Evolutionary conservation across 2,888 invertebrate genomes (phyloP).

Genomic region (Silvanus unidentatus): DNA sequence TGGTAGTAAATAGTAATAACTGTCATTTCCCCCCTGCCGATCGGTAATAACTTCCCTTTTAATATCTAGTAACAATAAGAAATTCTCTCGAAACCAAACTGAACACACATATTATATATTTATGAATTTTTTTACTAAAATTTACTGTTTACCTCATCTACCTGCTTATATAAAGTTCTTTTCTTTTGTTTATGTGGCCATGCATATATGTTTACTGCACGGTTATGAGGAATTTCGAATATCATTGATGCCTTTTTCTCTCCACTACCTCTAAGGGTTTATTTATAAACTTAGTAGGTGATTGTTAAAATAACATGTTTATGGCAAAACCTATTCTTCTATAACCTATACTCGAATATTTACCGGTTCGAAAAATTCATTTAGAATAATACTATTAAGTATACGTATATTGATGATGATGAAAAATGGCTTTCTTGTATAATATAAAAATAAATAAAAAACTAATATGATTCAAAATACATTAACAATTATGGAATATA

Average conservation of each 20-base stretch:
- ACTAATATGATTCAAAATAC: not conserved
- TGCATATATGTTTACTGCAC: slow-evolving; percentile 31
- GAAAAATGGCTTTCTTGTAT: not conserved
- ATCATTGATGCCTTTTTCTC: not conserved
- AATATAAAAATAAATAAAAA: not conserved
- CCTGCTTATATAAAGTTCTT: slow-evolving; percentile 25
- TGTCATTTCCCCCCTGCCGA: slow-evolving; percentile 31
- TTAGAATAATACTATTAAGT: too few species aligned
- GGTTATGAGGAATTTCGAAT: slow-evolving; percentile 14
- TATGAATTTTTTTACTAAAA: slow-evolving; percentile 35
- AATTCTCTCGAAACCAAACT: slow-evolving; percentile 33
- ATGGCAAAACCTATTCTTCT: too few species aligned
- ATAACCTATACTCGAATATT: too few species aligned
- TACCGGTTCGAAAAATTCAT: too few species aligned
- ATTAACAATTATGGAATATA: not conserved
- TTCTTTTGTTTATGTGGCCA: slow-evolving; percentile 29
- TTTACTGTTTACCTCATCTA: slow-evolving; percentile 30
- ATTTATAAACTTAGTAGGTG: too few species aligned
- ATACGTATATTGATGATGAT: too few species aligned
- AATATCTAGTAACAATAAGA: slow-evolving; percentile 32
- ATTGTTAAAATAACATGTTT: too few species aligned
- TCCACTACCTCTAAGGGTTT: too few species aligned
- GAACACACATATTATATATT: slow-evolving; percentile 41
- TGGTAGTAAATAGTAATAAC: slow-evolving; percentile 40
- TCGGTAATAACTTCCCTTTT: slow-evolving; percentile 30